These are phyloP conservation scores for Morus bassanus DNA, from an alignment of 2,797 vertebrate species.

Conservation along the genomic window DNA sequence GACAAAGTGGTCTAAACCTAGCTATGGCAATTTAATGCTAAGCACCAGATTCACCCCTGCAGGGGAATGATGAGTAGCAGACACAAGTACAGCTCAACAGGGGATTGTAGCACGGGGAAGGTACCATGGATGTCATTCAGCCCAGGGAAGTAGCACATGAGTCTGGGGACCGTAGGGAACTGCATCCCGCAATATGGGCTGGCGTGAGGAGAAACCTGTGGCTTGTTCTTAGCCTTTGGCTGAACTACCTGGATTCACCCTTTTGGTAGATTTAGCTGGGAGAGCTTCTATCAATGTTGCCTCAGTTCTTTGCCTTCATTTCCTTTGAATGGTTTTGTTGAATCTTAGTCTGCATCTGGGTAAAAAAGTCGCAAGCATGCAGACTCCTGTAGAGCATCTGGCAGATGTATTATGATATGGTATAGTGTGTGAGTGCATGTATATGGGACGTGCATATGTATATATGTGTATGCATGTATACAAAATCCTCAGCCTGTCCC, in stretches of 20 bases:
- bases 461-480: not conserved
- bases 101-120: not conserved
- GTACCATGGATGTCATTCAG: not conserved
- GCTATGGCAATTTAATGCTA: not conserved
- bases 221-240: not conserved
- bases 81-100: not conserved
- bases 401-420: not conserved
- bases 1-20: not conserved
- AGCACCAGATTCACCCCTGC: not conserved
- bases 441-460: not conserved
- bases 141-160: accelerated
- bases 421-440: not conserved
- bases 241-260: not conserved
- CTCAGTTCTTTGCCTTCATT: not conserved
- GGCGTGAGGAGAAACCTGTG: not conserved
- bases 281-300: not conserved
- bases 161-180: accelerated
- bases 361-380: not conserved
- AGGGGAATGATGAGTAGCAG: not conserved
- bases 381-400: not conserved
- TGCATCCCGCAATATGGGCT: not conserved
- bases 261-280: not conserved
- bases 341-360: not conserved
- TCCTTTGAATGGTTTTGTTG: not conserved
- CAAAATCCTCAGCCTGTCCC: not conserved